Percentiles rank a stretch among this genome's conserved stretches.
These are phyloP conservation scores for Eumeta japonica DNA, from an alignment of 1,140 invertebrate species.

Conservation along the genomic window DNA sequence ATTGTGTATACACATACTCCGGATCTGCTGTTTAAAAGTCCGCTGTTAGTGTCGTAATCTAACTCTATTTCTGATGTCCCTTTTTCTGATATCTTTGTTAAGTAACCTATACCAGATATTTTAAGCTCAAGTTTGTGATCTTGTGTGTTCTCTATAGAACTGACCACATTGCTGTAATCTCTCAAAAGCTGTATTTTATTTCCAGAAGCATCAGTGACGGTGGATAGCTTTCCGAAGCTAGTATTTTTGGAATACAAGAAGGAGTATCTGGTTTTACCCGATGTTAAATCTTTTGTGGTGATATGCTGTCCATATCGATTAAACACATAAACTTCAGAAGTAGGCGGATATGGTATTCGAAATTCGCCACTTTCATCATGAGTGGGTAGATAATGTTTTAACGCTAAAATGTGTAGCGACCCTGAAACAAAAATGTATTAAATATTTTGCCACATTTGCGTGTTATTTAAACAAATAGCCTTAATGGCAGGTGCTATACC, in stretches of 20 bases:
- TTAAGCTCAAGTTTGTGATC: conserved; percentile 88
- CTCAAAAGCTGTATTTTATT: conserved; percentile 90
- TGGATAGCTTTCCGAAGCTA: conserved; percentile 89
- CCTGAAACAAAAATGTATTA: conserved; percentile 41
- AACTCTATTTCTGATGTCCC: conserved; percentile 78
- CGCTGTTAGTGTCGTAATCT: conserved; percentile 81
- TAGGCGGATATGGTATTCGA: conserved; percentile 86
- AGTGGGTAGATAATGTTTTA: conserved; percentile 86
- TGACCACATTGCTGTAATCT: conserved; percentile 86
- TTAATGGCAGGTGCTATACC: conserved; percentile 54
- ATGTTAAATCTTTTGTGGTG: conserved; percentile 88
- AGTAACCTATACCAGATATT: conserved; percentile 82
- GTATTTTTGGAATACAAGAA: conserved; percentile 97
- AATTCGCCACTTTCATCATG: conserved; percentile 90
- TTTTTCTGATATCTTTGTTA: conserved; percentile 79
- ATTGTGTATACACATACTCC: conserved; percentile 61
- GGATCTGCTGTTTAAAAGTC: conserved; percentile 76
- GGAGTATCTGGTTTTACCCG: conserved; percentile 87
- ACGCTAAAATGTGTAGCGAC: conserved; percentile 81
- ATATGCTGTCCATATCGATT: conserved; percentile 93
- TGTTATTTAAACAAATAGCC: too few species aligned
- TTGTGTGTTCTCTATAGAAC: conserved; percentile 91
- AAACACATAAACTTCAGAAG: conserved; percentile 92
- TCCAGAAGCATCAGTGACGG: conserved; percentile 87
- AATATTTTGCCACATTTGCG: background rate